Evolutionary conservation across 2,797 vertebrate genomes (phyloP).

Genomic region (Sebastes kiyomatsui): DNA sequence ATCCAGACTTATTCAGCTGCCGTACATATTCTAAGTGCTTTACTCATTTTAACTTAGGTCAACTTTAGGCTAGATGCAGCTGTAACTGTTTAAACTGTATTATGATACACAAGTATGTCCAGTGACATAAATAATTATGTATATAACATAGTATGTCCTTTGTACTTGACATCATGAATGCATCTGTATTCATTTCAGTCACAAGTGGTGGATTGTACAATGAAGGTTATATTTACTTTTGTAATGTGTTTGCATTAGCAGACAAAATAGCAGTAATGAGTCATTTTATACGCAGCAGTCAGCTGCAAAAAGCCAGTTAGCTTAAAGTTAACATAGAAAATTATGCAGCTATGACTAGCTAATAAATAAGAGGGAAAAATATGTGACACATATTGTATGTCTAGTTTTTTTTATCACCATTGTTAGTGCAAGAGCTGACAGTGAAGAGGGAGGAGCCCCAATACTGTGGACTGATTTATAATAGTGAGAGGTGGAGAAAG

Average conservation of each 20-base stretch:
- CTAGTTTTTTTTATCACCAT: background rate
- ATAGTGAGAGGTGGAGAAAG: background rate
- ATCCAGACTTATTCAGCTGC: background rate
- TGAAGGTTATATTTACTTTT: constrained; percentile 3
- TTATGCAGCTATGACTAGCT: background rate
- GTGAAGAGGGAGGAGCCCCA: background rate
- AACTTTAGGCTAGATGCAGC: background rate
- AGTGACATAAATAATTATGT: background rate
- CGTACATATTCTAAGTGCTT: background rate
- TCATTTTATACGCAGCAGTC: background rate
- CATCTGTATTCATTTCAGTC: background rate
- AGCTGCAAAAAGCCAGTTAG: background rate
- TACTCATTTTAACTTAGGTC: background rate
- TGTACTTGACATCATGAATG: background rate
- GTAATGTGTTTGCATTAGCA: background rate
- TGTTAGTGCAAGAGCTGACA: background rate
- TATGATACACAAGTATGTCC: background rate
- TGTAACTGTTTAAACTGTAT: background rate
- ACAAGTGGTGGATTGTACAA: background rate
- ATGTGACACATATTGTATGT: background rate
- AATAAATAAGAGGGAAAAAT: background rate
- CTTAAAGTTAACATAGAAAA: background rate
- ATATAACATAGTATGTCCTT: background rate
- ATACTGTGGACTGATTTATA: background rate
- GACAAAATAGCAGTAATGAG: background rate